Conservation (phyloP, 2,888 invertebrate genomes). For the Omphaloscelis lunosa region DNA sequence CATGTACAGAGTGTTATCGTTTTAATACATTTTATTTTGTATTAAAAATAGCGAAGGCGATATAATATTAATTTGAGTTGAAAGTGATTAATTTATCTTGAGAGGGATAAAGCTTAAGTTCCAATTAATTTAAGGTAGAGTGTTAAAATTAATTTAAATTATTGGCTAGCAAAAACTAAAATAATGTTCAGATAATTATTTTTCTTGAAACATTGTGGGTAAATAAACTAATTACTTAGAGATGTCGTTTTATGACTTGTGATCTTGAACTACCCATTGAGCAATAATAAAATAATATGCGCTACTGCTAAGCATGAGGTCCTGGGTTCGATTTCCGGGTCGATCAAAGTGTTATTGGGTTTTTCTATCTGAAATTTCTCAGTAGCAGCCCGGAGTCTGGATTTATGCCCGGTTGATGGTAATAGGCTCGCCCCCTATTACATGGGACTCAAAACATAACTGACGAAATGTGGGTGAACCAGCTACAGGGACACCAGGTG, state of each 20-base stretch:
- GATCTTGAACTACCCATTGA: not conserved
- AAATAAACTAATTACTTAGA: not conserved
- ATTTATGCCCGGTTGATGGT: no score
- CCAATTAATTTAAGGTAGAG: not conserved
- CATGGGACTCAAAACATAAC: no score
- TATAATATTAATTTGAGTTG: slow-evolving; percentile 67
- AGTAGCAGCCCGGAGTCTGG: no score
- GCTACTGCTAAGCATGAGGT: no score
- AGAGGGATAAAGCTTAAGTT: not conserved
- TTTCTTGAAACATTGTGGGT: not conserved
- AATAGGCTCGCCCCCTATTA: no score
- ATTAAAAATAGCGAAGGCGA: slow-evolving; percentile 54
- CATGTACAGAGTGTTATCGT: slow-evolving; percentile 14
- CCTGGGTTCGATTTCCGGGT: no score
- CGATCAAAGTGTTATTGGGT: no score
- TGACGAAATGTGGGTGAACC: no score
- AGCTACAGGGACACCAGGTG: no score
- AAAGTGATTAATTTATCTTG: slow-evolving; percentile 35
- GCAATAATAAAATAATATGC: no score
- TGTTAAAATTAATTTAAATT: not conserved
- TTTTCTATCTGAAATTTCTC: no score
- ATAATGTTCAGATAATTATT: not conserved
- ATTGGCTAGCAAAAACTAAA: not conserved
- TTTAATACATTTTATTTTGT: slow-evolving; percentile 60
- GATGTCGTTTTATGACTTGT: not conserved